These are phyloP conservation scores for Dunckerocampus dactyliophorus DNA, from an alignment of 2,113 vertebrate species.

Conservation along the genomic window DNA sequence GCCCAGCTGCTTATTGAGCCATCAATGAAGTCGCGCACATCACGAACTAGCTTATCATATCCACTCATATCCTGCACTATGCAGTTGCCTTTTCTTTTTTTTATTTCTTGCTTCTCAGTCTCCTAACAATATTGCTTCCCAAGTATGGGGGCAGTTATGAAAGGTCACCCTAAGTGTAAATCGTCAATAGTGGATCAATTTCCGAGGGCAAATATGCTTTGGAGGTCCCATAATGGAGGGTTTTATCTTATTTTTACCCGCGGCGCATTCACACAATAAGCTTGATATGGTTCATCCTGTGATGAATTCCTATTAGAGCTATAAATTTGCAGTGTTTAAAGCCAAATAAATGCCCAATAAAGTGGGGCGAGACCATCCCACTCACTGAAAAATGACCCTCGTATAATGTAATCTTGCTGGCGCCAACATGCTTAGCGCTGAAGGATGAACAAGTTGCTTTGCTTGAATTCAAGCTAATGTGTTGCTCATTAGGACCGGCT, in stretches of 20 bases:
- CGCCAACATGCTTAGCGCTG: constrained; percentile 60
- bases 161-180: constrained; percentile 75
- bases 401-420: constrained; percentile 65
- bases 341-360: constrained; percentile 60
- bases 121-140: constrained; percentile 62
- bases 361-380: constrained; percentile 48
- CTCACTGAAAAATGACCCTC: constrained; percentile 70
- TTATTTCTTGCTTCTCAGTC: constrained; percentile 37
- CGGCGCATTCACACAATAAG: constrained; percentile 65
- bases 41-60: constrained; percentile 44
- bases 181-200: constrained; percentile 74
- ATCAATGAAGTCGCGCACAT: constrained; percentile 36
- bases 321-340: constrained; percentile 71
- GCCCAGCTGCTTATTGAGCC: constrained; percentile 29
- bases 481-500: constrained; percentile 61
- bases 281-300: constrained; percentile 69
- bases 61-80: constrained; percentile 51
- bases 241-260: constrained; percentile 74
- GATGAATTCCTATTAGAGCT: constrained; percentile 75
- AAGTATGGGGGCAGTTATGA: constrained; percentile 67
- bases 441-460: constrained; percentile 60
- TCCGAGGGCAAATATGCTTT: constrained; percentile 69
- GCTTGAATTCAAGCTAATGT: constrained; percentile 68
- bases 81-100: constrained; percentile 36
- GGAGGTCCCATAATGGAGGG: constrained; percentile 68